Conservation (phyloP, 2,797 vertebrate genomes). For the Linurgus olivaceus region DNA sequence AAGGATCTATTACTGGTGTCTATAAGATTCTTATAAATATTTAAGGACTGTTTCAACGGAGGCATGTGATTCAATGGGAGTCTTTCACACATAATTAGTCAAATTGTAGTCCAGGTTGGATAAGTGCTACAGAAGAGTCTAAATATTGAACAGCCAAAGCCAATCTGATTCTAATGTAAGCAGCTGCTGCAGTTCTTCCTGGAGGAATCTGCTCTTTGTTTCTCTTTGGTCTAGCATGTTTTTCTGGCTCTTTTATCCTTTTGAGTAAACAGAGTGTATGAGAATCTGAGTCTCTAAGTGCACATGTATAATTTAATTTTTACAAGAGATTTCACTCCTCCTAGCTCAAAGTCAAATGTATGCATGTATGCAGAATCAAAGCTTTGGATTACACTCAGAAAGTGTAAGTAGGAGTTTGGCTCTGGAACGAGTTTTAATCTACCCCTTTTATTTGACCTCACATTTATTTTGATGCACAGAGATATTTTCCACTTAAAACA, state of each 20-base stretch:
- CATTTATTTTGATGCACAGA: background rate
- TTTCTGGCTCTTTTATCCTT: background rate
- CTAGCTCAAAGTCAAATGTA: background rate
- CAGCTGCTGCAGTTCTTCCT: background rate
- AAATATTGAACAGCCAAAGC: background rate
- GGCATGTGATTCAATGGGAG: background rate
- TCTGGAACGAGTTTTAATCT: background rate
- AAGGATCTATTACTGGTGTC: background rate
- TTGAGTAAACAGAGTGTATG: background rate
- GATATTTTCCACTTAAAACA: background rate
- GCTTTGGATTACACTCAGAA: background rate
- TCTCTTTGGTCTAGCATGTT: background rate
- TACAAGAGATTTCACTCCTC: background rate
- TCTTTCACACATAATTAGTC: background rate
- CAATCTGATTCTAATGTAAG: background rate
- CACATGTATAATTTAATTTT: constrained; percentile 21
- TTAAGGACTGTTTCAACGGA: background rate
- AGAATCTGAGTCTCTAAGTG: background rate
- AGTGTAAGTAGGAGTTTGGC: background rate
- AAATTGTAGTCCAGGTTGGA: background rate
- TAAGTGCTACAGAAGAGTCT: background rate
- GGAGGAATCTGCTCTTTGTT: constrained; percentile 2
- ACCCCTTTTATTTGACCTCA: background rate
- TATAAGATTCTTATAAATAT: background rate
- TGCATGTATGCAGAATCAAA: background rate